A percentile compares a stretch with the other conserved stretches of the same genome.
phyloP scores from a whole-genome alignment of 92 coral and sea anemone species.

The Zoanthus gigantus region DNA sequence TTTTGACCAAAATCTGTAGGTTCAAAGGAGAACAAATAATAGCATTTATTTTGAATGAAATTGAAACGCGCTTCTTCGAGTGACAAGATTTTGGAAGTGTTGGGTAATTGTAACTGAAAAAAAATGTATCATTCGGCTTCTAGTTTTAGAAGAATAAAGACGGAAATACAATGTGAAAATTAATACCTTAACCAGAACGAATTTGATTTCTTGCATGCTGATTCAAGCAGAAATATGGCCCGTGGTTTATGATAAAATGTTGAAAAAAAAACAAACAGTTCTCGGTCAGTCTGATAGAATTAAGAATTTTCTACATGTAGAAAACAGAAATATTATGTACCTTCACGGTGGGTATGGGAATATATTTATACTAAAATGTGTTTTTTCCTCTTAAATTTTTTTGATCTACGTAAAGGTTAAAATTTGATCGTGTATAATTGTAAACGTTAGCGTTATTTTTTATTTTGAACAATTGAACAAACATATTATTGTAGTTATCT shows the following conservation, averaged over 20 bases:
- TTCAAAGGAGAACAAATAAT: slow-evolving; percentile 4
- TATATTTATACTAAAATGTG: background rate
- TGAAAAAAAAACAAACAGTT: background rate
- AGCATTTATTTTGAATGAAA: slow-evolving; percentile 34
- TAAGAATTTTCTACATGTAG: background rate
- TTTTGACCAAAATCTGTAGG: slow-evolving; percentile 7
- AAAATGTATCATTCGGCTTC: background rate
- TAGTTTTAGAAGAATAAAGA: background rate
- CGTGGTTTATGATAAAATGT: background rate
- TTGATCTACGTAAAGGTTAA: background rate
- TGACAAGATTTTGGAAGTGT: background rate
- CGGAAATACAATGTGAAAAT: background rate
- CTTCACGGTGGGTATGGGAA: background rate
- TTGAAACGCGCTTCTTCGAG: background rate
- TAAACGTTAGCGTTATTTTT: background rate
- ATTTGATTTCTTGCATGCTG: slow-evolving; percentile 11
- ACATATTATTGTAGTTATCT: background rate
- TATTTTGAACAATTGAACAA: slow-evolving; percentile 1
- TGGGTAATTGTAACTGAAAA: background rate
- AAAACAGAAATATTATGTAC: too few species aligned
- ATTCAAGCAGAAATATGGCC: slow-evolving; percentile 1
- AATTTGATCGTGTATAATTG: background rate
- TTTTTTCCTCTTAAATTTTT: background rate
- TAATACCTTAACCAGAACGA: slow-evolving; percentile 15
- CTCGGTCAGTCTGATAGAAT: background rate